A percentile compares a stretch with the other conserved stretches of the same genome.
These are phyloP conservation scores for Papilio elwesi DNA, from an alignment of 2,888 invertebrate genomes.

Conservation along the genomic window DNA sequence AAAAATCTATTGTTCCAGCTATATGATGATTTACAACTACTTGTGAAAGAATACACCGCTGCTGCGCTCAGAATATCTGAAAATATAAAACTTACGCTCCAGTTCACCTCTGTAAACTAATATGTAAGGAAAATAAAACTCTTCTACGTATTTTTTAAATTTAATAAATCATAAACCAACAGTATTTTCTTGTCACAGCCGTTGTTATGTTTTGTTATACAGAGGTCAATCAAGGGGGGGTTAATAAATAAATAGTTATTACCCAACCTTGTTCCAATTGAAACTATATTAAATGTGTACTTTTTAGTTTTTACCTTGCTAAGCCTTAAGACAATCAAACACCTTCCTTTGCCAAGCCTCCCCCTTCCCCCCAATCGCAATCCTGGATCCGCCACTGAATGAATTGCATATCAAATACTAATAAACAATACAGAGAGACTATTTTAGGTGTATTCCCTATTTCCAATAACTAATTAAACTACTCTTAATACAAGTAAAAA, in stretches of 20 bases:
- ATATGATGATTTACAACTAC: constrained; percentile 83
- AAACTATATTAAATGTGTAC: no score
- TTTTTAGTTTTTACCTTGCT: no score
- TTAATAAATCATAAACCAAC: constrained; percentile 37
- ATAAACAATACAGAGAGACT: neutral
- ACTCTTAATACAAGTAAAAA: neutral
- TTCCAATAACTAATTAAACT: neutral
- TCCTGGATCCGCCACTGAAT: no score
- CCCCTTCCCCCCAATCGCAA: no score
- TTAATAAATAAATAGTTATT: no score
- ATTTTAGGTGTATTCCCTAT: neutral
- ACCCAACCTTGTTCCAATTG: no score
- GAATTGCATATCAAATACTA: no score
- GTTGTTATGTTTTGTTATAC: no score
- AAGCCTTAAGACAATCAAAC: no score
- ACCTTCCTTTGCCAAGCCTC: no score
- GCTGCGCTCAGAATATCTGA: constrained; percentile 87
- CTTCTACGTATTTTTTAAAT: constrained; percentile 13
- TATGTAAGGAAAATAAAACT: constrained; percentile 43
- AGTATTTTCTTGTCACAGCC: neutral
- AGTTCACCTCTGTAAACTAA: constrained; percentile 53
- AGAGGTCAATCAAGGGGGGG: no score
- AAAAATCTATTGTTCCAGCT: constrained; percentile 84
- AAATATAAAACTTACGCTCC: constrained; percentile 82
- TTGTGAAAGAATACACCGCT: constrained; percentile 86